These are phyloP conservation scores for Cantharis lateralis DNA, from an alignment of 2,888 invertebrate species.

Conservation along the genomic window DNA sequence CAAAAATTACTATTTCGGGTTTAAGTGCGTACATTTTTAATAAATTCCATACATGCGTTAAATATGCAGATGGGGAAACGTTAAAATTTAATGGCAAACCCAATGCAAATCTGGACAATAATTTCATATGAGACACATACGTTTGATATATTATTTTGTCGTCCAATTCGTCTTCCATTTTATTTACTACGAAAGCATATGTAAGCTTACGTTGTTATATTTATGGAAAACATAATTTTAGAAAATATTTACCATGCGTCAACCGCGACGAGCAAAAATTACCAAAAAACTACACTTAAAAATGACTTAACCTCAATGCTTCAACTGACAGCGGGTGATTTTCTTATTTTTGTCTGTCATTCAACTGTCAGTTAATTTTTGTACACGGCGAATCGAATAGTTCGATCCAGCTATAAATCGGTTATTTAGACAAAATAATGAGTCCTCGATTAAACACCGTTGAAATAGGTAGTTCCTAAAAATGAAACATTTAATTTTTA, in stretches of 20 bases:
- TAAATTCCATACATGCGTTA: slow-evolving; percentile 78
- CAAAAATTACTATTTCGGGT: slow-evolving; percentile 78
- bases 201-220: slow-evolving; percentile 5
- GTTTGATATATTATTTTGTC: slow-evolving; percentile 88
- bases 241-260: slow-evolving; percentile 14
- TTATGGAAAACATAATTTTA: slow-evolving; percentile 16
- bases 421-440: too few species aligned
- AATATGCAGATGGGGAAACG: slow-evolving; percentile 60
- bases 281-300: not conserved
- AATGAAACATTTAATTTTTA: too few species aligned
- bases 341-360: not conserved
- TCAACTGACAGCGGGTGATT: not conserved
- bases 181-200: slow-evolving; percentile 24
- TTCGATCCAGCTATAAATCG: not conserved
- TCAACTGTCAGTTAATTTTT: not conserved
- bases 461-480: too few species aligned
- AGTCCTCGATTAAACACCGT: too few species aligned
- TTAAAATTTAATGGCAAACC: slow-evolving; percentile 72
- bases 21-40: slow-evolving; percentile 78
- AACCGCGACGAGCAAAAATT: not conserved
- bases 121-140: slow-evolving; percentile 83
- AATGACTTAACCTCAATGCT: slow-evolving; percentile 2
- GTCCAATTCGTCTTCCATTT: slow-evolving; percentile 92
- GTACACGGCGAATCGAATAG: not conserved
- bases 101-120: slow-evolving; percentile 79